Percentiles rank a stretch among this genome's conserved stretches.
Evolutionary conservation across 2,797 vertebrate genomes (phyloP).

Genomic region (Dipus sagitta): DNA sequence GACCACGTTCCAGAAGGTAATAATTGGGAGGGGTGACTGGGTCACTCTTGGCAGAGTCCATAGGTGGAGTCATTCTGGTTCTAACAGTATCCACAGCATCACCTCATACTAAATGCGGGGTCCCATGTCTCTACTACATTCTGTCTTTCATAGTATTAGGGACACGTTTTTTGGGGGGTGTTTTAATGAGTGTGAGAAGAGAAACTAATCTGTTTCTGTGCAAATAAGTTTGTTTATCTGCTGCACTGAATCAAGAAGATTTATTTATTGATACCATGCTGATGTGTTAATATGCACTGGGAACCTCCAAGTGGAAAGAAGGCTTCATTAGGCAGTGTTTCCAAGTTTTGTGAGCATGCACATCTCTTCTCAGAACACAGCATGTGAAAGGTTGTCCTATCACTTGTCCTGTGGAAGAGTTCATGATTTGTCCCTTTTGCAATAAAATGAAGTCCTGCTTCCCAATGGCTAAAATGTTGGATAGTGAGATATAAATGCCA

Average conservation of each 20-base stretch:
- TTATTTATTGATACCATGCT: conserved; percentile 57
- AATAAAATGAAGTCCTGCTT: neutral
- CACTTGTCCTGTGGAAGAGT: neutral
- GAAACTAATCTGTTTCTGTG: conserved; percentile 35
- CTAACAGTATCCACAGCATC: neutral
- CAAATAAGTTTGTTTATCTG: conserved; percentile 64
- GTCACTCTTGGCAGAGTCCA: too few species aligned
- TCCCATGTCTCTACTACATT: neutral
- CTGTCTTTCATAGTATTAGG: neutral
- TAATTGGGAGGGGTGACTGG: too few species aligned
- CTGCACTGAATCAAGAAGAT: conserved; percentile 48
- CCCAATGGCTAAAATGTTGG: conserved; percentile 15
- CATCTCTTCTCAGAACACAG: neutral
- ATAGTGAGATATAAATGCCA: conserved; percentile 37
- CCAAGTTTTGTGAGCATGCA: neutral
- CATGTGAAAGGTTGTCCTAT: neutral
- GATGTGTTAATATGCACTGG: conserved; percentile 19
- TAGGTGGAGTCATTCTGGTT: too few species aligned
- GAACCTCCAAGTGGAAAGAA: neutral
- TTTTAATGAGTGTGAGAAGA: neutral
- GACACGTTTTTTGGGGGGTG: conserved; percentile 6
- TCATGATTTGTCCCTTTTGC: neutral
- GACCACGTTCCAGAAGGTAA: too few species aligned
- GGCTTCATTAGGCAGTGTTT: neutral
- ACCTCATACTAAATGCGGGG: neutral